Percentiles rank a stretch among this genome's conserved stretches.
These are phyloP conservation scores for Metellina segmentata DNA, from an alignment of 2,888 invertebrate genomes.

Conservation along the genomic window DNA sequence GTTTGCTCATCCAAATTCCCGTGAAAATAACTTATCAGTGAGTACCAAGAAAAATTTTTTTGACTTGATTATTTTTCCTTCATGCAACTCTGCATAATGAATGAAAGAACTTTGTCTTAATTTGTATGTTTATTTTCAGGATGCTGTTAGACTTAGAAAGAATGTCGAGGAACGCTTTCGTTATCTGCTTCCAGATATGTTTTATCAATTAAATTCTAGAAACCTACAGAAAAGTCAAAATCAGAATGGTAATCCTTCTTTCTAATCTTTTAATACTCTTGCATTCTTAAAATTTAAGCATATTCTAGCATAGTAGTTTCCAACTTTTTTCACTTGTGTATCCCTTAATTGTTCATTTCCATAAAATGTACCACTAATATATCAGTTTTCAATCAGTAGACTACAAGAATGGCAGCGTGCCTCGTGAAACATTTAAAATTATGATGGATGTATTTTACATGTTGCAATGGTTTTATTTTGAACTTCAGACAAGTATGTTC, in stretches of 20 bases:
- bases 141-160: constrained; percentile 79
- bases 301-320: too few relatives aligned
- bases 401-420: too few relatives aligned
- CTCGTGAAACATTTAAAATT: too few relatives aligned
- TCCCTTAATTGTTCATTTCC: too few relatives aligned
- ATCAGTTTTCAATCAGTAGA: too few relatives aligned
- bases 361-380: too few relatives aligned
- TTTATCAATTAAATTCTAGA: constrained; percentile 80
- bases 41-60: constrained; percentile 14
- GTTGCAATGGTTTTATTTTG: too few relatives aligned
- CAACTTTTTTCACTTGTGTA: too few relatives aligned
- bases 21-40: constrained; percentile 52
- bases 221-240: constrained; percentile 59
- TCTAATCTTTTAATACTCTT: neutral
- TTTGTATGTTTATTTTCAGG: constrained; percentile 36
- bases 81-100: neutral
- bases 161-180: constrained; percentile 83
- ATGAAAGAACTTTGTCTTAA: neutral
- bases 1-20: constrained; percentile 34
- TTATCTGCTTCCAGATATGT: constrained; percentile 82
- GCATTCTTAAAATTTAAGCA: too few relatives aligned
- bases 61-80: neutral
- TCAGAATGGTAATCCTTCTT: constrained; percentile 61
- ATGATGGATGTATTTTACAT: too few relatives aligned
- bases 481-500: too few relatives aligned